Base-by-base conservation (phyloP, 2,888 invertebrate species). In the Pristionchus exspectatus region DNA sequence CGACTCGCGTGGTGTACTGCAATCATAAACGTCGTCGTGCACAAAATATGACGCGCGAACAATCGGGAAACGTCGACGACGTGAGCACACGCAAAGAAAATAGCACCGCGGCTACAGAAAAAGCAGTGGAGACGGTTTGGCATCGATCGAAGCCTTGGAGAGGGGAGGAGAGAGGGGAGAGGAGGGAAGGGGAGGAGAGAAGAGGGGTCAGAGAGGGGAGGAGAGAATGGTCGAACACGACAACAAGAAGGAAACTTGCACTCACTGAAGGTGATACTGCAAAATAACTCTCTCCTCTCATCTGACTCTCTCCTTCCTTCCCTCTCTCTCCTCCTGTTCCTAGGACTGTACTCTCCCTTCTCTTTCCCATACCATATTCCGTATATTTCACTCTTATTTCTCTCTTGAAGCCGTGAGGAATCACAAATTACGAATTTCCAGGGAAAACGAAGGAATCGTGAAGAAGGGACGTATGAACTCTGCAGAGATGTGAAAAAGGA, bases 301-400 rank as follows among this genome's bases (percentile, higher is more conserved):
- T 89, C 69, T 89, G 81, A 66, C 84, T 85, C 87, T 90, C 90
- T 84, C 50, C 24, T 33, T 33, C 85, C 24, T 63, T 27, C 85
- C 33, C 85, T 33, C 59, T 54, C 50, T 63, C 59, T 33, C 21
- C 59, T 30, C 27, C 59, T 5, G 9, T 56, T 30, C 27, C 81
- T 44, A 27, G 27, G 44, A 81, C 81, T 81, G 44, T 44, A 81
- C 77, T 27, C 38, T 27, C 56, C 21, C 5, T 14, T 27, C 85
- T 63, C 85, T 84, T 85, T 33, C 50, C 50, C 63, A 18, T 59
- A 50, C 85, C 63, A 56, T 38, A 59, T 50, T 59, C 85, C 59
- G 24, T 81, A 44, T 81, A 81, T 81, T 81, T 81, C 81, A 50
- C 44, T 81, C 81, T 81, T n/a, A 50, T 54, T 85, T 85, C 85